Percentiles rank a stretch among this genome's conserved stretches.
These are phyloP conservation scores for Dryocosmus kuriphilus DNA, from an alignment of 2,888 invertebrate genomes.

Conservation along the genomic window DNA sequence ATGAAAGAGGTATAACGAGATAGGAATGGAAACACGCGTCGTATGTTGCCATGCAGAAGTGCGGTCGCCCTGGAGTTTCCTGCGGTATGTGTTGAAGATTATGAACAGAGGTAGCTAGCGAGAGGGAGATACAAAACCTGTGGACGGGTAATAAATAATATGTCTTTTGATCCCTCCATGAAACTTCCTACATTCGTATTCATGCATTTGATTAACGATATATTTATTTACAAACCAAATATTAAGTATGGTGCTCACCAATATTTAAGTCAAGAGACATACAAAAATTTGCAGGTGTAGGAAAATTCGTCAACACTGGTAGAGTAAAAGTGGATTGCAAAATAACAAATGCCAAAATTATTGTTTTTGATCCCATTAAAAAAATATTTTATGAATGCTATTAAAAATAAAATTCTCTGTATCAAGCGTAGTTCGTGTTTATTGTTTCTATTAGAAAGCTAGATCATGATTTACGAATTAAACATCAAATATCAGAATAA, in stretches of 20 bases:
- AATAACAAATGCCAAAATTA: not conserved
- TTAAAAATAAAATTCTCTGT: too few relatives aligned
- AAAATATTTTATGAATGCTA: too few relatives aligned
- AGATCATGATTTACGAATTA: not conserved
- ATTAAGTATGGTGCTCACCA: too few relatives aligned
- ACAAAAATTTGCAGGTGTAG: too few relatives aligned
- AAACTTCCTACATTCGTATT: conserved; percentile 40
- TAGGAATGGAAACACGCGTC: conserved; percentile 49
- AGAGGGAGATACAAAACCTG: conserved; percentile 42
- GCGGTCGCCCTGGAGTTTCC: conserved; percentile 41
- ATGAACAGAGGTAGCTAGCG: conserved; percentile 3
- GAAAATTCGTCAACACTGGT: too few relatives aligned
- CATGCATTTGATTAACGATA: not conserved
- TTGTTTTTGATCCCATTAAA: not conserved
- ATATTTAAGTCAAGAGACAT: too few relatives aligned
- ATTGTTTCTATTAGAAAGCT: not conserved
- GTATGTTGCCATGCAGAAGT: conserved; percentile 50
- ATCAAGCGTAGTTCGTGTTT: too few relatives aligned
- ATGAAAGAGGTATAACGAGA: conserved; percentile 21
- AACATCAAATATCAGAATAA: not conserved
- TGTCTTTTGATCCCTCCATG: conserved; percentile 48
- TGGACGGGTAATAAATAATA: conserved; percentile 53
- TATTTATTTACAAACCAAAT: too few relatives aligned
- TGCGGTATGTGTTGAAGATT: conserved; percentile 38
- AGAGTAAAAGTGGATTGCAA: not conserved